Conservation (phyloP, 2,113 vertebrate species). For the Orycteropus afer region DNA sequence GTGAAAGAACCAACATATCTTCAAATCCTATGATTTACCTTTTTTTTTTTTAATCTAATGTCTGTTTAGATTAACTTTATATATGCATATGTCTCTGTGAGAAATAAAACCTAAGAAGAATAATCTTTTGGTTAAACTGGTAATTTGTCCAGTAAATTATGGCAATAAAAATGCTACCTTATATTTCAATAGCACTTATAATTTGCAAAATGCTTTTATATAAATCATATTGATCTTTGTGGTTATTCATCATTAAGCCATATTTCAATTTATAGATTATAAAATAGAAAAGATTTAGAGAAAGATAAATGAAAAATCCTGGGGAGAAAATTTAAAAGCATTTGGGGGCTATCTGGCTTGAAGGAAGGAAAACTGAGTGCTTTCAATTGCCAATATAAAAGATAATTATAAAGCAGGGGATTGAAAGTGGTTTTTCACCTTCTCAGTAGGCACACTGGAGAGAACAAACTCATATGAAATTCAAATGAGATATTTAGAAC, state of each 20-base stretch:
- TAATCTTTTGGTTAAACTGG: not conserved
- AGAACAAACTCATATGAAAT: slow-evolving; percentile 63
- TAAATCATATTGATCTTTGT: not conserved
- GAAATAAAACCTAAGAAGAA: not conserved
- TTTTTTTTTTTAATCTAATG: not conserved
- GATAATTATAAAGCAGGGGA: slow-evolving; percentile 38
- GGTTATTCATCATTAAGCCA: not conserved
- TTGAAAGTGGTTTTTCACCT: slow-evolving; percentile 48
- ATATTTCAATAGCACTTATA: slow-evolving; percentile 7
- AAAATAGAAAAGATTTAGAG: slow-evolving; percentile 40
- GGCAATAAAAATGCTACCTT: not conserved
- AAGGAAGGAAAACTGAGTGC: not conserved
- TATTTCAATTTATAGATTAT: slow-evolving; percentile 39
- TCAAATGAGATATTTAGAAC: slow-evolving; percentile 76
- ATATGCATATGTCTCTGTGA: not conserved
- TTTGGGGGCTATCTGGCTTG: not conserved
- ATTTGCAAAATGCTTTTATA: slow-evolving; percentile 21
- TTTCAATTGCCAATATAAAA: slow-evolving; percentile 48
- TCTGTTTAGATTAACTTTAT: not conserved
- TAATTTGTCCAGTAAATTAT: not conserved
- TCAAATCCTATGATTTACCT: not conserved
- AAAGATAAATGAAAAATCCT: slow-evolving; percentile 10
- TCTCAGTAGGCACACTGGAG: slow-evolving; percentile 19
- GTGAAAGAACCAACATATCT: not conserved
- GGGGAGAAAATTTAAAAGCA: slow-evolving; percentile 31